Evolutionary conservation across 2,888 invertebrate genomes (phyloP), one percentile per base, ranked within the genome.

Genomic region (Erebia aethiops): DNA sequence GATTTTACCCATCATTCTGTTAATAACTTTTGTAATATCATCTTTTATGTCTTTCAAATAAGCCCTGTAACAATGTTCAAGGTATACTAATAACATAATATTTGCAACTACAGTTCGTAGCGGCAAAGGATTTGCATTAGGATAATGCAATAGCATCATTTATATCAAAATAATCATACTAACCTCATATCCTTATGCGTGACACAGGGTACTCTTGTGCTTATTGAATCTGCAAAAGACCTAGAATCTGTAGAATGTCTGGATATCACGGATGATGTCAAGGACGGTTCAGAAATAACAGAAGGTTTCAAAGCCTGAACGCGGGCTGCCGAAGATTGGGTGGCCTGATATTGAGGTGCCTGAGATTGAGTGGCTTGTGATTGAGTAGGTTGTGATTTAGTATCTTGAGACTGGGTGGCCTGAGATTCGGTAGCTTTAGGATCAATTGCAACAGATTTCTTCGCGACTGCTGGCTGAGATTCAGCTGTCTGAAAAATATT

Each of bases 401-500:
- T 35, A 35, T 35, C 49, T 49, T 68, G 71, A 18, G 76, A 71
- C 1, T 18, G 26, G 1, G 72, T 70, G 2, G 72, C 67, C 61
- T 73, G 52, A 8, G 52, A 52, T 9, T 16, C 9, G n/a, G n/a
- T n/a, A 9, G 9, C 57, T 26, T 26, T 73, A 0, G 79, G 74
- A 67, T 81, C 79, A 46, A 81, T 80, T 7, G 73, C 80, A 5
- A 81, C 80, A 2, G 82, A 82, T 75, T 84, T 84, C 63, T 75
- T 78, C 13, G 57, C 77, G 94, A 82, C 57, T n/a, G 35, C 95
- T 95, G 68, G 94, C 91, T 78, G 96, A 91, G 69, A 73, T 63
- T 62, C 74, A 21, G 41, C 61, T 49, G 56, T 64, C 75, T 77
- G 26, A 14, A n/a, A 18, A 51, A n/a, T 51, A 13, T 54, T 54